Percentiles rank a stretch among this genome's conserved stretches.
Conservation (phyloP, 2,888 invertebrate species). For the Polyommatus icarus region DNA sequence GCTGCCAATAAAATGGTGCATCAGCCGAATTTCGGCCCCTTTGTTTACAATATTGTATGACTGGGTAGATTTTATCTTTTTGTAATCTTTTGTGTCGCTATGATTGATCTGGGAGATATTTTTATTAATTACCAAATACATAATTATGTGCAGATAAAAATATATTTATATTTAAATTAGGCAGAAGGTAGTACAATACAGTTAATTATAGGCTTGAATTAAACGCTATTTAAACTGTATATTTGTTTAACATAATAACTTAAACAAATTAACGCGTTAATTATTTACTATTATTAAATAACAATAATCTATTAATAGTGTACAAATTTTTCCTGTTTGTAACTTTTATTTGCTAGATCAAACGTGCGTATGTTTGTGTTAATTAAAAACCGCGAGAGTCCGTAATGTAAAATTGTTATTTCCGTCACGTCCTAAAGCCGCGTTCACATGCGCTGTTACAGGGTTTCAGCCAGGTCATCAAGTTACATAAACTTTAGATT, state of each 20-base stretch:
- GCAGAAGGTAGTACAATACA: neutral
- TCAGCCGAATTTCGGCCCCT: neutral
- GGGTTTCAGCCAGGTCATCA: conserved; percentile 37
- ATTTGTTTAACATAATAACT: neutral
- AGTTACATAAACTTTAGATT: conserved; percentile 39
- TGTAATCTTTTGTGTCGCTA: conserved; percentile 5
- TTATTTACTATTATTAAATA: neutral
- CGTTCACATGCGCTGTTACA: conserved; percentile 26
- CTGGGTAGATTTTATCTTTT: neutral
- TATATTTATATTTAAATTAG: neutral
- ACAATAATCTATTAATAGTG: conserved; percentile 45
- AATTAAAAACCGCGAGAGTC: conserved; percentile 56
- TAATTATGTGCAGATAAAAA: neutral
- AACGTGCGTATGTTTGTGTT: conserved; percentile 48
- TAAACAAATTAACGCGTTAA: conserved; percentile 9
- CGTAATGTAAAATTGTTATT: conserved; percentile 62
- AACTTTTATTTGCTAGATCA: conserved; percentile 50
- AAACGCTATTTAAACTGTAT: conserved; percentile 4
- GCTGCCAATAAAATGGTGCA: conserved; percentile 15
- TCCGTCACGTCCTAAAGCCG: conserved; percentile 51
- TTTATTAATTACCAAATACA: neutral
- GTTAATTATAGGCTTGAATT: neutral
- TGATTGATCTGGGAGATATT: conserved; percentile 4
- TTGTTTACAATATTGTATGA: conserved; percentile 21
- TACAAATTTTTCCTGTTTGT: conserved; percentile 55